Percentiles rank a stretch among this genome's conserved stretches.
Evolutionary conservation across 2,113 vertebrate genomes (phyloP).

Genomic region (Mirza zaza): DNA sequence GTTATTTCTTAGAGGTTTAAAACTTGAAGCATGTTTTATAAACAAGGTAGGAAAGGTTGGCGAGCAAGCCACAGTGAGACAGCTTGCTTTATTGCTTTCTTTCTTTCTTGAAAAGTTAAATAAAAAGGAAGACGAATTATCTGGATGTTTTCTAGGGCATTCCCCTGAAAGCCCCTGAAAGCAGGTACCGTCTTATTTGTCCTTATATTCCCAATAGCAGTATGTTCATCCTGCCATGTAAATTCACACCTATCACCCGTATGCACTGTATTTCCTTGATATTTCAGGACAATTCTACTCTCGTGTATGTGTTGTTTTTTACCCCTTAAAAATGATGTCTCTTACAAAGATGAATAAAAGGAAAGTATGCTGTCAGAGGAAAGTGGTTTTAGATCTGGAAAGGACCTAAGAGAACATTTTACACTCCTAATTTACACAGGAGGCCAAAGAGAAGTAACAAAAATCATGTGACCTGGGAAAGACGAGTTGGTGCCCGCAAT

Average conservation of each 20-base stretch:
- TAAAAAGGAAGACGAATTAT: neutral
- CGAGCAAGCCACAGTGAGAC: neutral
- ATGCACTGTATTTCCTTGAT: neutral
- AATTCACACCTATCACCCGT: neutral
- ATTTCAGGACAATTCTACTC: neutral
- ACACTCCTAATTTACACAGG: neutral
- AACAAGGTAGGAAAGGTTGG: neutral
- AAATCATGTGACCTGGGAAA: neutral
- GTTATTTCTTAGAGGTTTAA: neutral
- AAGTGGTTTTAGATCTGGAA: neutral
- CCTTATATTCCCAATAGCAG: neutral
- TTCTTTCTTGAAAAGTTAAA: neutral
- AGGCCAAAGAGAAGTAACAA: neutral
- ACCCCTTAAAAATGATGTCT: neutral
- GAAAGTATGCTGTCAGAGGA: neutral
- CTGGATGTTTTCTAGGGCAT: neutral
- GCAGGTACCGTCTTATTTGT: neutral
- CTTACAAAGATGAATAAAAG: neutral
- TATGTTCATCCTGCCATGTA: accelerated
- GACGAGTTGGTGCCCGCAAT: too few species aligned
- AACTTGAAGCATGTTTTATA: neutral
- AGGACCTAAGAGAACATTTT: neutral
- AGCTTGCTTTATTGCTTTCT: neutral
- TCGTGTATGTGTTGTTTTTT: neutral
- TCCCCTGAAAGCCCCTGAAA: neutral